Evolutionary conservation across 1,140 invertebrate genomes (phyloP).

Genomic region (Drosophila baimaii): DNA sequence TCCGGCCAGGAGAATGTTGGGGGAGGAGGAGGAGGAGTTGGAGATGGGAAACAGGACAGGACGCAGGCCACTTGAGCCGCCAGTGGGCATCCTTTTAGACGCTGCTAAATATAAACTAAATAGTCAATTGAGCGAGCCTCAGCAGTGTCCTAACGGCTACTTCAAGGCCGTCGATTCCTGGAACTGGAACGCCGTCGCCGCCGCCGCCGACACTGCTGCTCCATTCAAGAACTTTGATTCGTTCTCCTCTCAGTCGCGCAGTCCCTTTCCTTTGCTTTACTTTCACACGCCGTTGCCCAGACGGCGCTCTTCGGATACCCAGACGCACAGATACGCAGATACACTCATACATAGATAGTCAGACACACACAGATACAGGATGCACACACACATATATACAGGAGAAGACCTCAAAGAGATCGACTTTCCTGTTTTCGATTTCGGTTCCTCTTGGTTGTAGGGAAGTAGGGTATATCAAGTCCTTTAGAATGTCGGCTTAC

Average conservation of each 20-base stretch:
- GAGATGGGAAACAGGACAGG: constrained; percentile 30
- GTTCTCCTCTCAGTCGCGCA: constrained; percentile 24
- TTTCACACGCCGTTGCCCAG: constrained; percentile 65
- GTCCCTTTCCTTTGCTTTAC: constrained; percentile 39
- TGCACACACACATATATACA: constrained; percentile 3
- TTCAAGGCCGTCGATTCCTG: constrained; percentile 74
- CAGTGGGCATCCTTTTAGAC: constrained; percentile 66
- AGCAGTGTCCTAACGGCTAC: constrained; percentile 69
- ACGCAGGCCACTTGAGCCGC: constrained; percentile 62
- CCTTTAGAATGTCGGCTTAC: not conserved
- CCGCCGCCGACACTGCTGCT: constrained; percentile 31
- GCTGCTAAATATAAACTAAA: constrained; percentile 80
- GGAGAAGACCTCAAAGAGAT: constrained; percentile 21
- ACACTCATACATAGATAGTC: not conserved
- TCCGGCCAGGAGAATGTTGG: constrained; percentile 23
- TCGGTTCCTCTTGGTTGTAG: constrained; percentile 9
- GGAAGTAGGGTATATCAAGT: not conserved
- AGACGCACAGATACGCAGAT: constrained; percentile 15
- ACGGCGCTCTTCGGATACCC: constrained; percentile 42
- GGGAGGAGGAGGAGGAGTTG: constrained; percentile 12
- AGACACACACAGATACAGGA: not conserved
- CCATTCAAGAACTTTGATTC: constrained; percentile 73
- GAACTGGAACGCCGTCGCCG: constrained; percentile 53
- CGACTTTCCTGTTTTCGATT: constrained; percentile 59
- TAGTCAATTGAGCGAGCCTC: constrained; percentile 78